Evolutionary conservation across 1,140 invertebrate genomes (phyloP).

Genomic region (Solenopsis invicta): DNA sequence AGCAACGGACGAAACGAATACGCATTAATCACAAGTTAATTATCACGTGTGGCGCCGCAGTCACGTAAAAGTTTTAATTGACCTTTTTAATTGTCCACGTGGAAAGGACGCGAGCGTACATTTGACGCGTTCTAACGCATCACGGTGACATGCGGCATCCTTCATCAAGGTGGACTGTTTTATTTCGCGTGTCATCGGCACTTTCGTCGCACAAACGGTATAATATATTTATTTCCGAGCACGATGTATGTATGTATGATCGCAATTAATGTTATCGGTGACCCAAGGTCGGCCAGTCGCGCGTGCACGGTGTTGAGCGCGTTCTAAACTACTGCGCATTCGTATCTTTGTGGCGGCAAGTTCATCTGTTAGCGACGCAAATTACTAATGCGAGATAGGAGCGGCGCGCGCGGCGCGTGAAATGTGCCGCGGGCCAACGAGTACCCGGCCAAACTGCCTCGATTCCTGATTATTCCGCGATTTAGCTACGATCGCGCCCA

Average conservation of each 20-base stretch:
- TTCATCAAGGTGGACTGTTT: not conserved
- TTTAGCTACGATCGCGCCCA: slow-evolving; percentile 11
- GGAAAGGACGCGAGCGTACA: not conserved
- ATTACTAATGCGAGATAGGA: slow-evolving; percentile 42
- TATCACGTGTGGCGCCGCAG: not conserved
- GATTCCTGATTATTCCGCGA: slow-evolving; percentile 2
- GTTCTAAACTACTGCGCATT: not conserved
- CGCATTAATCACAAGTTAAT: slow-evolving; percentile 52
- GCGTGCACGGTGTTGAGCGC: not conserved
- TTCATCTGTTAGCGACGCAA: slow-evolving; percentile 10
- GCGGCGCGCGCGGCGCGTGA: not conserved
- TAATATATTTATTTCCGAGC: slow-evolving; percentile 17
- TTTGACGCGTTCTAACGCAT: not conserved
- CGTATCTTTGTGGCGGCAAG: slow-evolving; percentile 6
- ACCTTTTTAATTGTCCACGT: slow-evolving; percentile 7
- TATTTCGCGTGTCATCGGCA: not conserved
- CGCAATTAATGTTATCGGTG: slow-evolving; percentile 41
- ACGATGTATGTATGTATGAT: not conserved
- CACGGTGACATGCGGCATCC: not conserved
- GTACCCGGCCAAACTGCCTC: not conserved
- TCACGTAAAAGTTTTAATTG: slow-evolving; percentile 44
- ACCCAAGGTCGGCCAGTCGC: not conserved
- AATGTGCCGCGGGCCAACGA: slow-evolving; percentile 12
- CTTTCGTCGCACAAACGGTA: not conserved
- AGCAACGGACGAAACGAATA: slow-evolving; percentile 3